Base-by-base conservation (phyloP, 2,888 invertebrate genomes). In the Apodemia hepburni region DNA sequence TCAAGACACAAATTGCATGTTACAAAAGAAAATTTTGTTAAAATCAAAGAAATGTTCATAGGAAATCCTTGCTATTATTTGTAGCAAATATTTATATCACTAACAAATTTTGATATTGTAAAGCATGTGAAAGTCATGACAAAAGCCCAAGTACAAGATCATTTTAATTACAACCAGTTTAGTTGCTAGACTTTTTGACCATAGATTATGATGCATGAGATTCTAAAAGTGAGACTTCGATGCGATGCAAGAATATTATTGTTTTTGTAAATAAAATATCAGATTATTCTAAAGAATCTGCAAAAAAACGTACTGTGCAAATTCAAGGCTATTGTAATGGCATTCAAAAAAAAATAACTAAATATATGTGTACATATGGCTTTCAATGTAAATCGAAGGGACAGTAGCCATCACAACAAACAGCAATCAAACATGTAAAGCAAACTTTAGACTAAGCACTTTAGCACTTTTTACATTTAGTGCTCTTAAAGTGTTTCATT, bases 41-140 rank as follows among this genome's bases (percentile, higher is more conserved):
- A n/a, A 9, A 7, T 18, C 0, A 18, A 49, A 49, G 17, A 49
- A 49, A 49, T 49, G 17, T 6, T 3, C 1, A 45, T 6, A 57
- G 18, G 29, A 63, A 49, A 60, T 59, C 45, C 33, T 33, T 33
- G 8, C 33, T 33, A 33, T 33, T 33, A 9, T 15, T 38, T 38
- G 33, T 45, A 17, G 58, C 22, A 45, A 45, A 59, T 18, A 59
- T 18, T 61, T 54, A 29, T 42, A n/a, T 9, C 45, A 61, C 61
- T 61, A 61, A 61, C 58, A 64, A 76, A 78, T 79, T 78, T 80
- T 65, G 66, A 73, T 76, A 76, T 78, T 68, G 74, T 75, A 59
- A 58, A 63, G 71, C 70, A 66, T 22, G 51, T 17, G 18, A 51
- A 22, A 22, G 51, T 62, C 63, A 67, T 47, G 35, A 61, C 51